Evolutionary conservation across 2,113 vertebrate genomes (phyloP), one percentile per base, ranked within the genome.

Genomic region (Parus major): DNA sequence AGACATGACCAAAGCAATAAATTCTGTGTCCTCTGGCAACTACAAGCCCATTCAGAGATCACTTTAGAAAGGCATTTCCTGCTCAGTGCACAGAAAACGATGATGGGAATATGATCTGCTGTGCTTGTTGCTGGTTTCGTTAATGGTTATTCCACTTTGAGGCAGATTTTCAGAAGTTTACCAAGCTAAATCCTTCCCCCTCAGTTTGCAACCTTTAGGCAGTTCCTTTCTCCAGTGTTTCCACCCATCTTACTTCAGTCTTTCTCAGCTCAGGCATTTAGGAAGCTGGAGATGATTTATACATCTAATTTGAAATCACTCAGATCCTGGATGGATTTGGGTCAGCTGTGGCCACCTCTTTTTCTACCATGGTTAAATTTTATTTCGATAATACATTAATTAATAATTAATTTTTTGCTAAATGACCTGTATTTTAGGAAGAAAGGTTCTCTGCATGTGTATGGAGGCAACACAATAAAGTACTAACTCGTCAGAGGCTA

Each of bases 21-120:
- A 31, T 94, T 88, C 52, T n/a, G n/a, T 88, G 57, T 82, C 87
- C 47, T 88, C 71, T 88, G 71, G 69, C 82, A 92, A 52, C 69
- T 70, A 65, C n/a, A 28, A 81, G 15, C 13, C 65, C 44, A 60
- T 84, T 88, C 65, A 69, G 35, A 91, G 39, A 68, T 35, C 72
- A 73, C 47, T 77, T 91, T 35, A n/a, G 52, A 76, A 89, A 79
- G 68, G 36, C 33, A 88, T 84, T 86, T 69, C 41, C 60, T 87
- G 50, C 28, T 86, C 69, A 59, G 64, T 64, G 79, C 42, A 33
- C 50, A 77, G 91, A 79, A 87, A 88, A 82, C 27, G 18, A 46
- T 90, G 41, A 42, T 44, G 31, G 33, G 44, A 88, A 78, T 86
- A 53, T 28, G 23, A 35, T 76, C 64, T 80, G 27, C 49, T 86